A percentile compares a stretch with the other conserved stretches of the same genome.
Conservation (phyloP, 2,888 invertebrate species). For the Lithophane semibrunnea region DNA sequence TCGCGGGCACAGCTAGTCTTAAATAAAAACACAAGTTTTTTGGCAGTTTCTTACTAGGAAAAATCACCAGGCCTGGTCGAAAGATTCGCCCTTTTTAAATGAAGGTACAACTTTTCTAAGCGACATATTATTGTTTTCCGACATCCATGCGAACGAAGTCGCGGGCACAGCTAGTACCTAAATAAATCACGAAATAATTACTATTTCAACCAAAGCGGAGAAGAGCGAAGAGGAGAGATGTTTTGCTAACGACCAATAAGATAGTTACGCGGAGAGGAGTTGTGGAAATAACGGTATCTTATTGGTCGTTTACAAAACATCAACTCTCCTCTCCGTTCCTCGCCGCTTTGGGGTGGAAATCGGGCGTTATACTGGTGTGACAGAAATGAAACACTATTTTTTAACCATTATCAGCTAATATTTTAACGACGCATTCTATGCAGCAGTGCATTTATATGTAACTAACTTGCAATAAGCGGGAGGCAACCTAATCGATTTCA, state of each 20-base stretch:
- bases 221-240: not conserved
- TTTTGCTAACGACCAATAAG: not conserved
- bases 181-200: not conserved
- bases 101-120: too few relatives aligned
- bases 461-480: not conserved
- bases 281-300: not conserved
- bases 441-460: not conserved
- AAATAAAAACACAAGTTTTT: too few relatives aligned
- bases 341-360: not conserved
- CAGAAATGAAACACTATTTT: not conserved
- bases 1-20: too few relatives aligned
- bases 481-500: slow-evolving; percentile 7
- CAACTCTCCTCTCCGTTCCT: not conserved
- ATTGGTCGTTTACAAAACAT: not conserved
- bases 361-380: not conserved
- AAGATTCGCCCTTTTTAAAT: too few relatives aligned
- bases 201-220: not conserved
- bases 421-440: slow-evolving; percentile 4
- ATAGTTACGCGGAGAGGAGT: too few relatives aligned
- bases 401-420: not conserved
- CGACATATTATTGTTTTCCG: too few relatives aligned
- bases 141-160: too few relatives aligned
- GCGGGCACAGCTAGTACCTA: too few relatives aligned
- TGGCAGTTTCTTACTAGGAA: too few relatives aligned
- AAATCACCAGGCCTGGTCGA: too few relatives aligned